Evolutionary conservation across 1,140 invertebrate species (phyloP).

Genomic region (Drosophila chauvacae): DNA sequence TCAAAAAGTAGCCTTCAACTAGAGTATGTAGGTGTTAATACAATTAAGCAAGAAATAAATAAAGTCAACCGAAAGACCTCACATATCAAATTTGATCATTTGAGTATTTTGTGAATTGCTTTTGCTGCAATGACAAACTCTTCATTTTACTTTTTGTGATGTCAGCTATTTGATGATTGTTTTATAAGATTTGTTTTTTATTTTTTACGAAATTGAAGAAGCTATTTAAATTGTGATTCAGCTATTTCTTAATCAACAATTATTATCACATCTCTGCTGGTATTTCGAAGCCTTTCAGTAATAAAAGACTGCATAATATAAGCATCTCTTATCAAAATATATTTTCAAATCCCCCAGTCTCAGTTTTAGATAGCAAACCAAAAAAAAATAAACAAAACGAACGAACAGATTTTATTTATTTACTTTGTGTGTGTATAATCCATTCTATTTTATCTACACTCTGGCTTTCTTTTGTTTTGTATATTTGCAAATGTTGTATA

Average conservation of each 20-base stretch:
- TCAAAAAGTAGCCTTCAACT: neutral
- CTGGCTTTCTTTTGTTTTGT: slow-evolving; percentile 25
- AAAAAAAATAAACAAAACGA: slow-evolving; percentile 34
- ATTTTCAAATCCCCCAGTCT: neutral
- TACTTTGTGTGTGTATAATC: slow-evolving; percentile 32
- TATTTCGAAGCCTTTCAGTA: neutral
- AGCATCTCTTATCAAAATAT: slow-evolving; percentile 21
- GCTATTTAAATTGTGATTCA: neutral
- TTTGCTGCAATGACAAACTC: neutral
- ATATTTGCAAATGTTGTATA: slow-evolving; percentile 51
- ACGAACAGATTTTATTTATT: slow-evolving; percentile 47
- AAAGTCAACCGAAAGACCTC: slow-evolving; percentile 2
- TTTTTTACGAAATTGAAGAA: neutral
- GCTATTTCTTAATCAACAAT: neutral
- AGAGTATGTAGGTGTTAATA: slow-evolving; percentile 11
- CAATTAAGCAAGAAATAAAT: slow-evolving; percentile 8
- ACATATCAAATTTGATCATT: neutral
- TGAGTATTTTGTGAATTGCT: neutral
- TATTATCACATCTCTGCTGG: neutral
- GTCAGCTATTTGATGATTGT: neutral
- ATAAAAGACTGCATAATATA: neutral
- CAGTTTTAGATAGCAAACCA: neutral
- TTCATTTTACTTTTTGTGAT: neutral
- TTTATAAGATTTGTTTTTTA: no score
- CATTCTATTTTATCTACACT: slow-evolving; percentile 35